These are phyloP conservation scores for Bombycilla garrulus DNA, from an alignment of 2,113 vertebrate genomes.

Conservation along the genomic window DNA sequence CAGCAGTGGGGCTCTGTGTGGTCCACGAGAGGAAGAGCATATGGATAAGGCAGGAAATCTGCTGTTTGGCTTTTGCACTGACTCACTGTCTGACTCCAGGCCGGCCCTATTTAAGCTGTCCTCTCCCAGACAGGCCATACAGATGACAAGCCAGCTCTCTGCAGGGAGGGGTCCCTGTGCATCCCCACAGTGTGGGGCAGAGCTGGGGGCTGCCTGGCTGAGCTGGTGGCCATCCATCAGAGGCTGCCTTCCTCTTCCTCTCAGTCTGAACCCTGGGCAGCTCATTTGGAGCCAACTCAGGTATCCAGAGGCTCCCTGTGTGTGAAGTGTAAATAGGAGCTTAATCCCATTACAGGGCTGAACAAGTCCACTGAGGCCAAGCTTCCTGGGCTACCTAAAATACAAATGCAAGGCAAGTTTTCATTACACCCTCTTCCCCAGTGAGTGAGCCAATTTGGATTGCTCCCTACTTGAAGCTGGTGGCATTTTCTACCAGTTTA, in stretches of 20 bases:
- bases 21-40: neutral
- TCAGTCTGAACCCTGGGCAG: neutral
- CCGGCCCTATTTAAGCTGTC: neutral
- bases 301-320: neutral
- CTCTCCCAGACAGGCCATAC: neutral
- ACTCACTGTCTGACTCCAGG: neutral
- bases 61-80: slow-evolving; percentile 22
- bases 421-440: neutral
- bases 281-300: neutral
- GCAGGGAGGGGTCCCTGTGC: accelerated
- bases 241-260: neutral
- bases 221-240: neutral
- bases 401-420: neutral
- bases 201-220: neutral
- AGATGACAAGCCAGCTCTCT: neutral
- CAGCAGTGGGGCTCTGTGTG: neutral
- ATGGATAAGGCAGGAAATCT: slow-evolving; percentile 34
- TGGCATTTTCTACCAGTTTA: neutral
- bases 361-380: neutral
- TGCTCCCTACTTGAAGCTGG: neutral
- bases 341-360: neutral
- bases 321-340: neutral
- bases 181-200: accelerated
- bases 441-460: neutral
- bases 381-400: neutral